Conservation (phyloP, 2,797 vertebrate species). For the Pelodytes ibericus region DNA sequence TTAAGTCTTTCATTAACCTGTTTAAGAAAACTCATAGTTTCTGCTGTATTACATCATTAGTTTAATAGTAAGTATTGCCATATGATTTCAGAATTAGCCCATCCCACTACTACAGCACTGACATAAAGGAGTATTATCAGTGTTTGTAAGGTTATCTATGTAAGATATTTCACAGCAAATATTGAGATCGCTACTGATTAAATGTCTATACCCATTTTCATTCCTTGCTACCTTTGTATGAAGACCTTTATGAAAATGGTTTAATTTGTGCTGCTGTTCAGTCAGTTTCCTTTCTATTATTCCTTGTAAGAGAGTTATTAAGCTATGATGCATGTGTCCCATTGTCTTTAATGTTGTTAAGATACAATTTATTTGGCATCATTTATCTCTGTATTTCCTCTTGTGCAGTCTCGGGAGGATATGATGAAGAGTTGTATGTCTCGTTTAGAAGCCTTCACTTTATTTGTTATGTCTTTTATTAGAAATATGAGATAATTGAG, state of each 20-base stretch:
- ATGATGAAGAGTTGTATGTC: constrained; percentile 19
- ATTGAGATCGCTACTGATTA: background rate
- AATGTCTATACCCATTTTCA: constrained; percentile 3
- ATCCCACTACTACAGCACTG: no score
- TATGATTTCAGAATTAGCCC: no score
- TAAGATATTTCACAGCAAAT: no score
- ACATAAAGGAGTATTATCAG: no score
- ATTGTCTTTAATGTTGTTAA: constrained; percentile 55
- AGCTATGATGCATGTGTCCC: constrained; percentile 54
- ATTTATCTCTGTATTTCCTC: constrained; percentile 56
- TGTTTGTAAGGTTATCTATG: no score
- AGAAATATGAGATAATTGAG: constrained; percentile 23
- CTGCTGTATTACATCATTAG: no score
- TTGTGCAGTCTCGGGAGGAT: constrained; percentile 47
- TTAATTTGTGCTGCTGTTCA: constrained; percentile 26
- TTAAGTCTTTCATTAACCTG: no score
- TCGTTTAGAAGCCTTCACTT: constrained; percentile 36
- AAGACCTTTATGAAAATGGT: constrained; percentile 31
- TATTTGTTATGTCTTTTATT: constrained; percentile 44
- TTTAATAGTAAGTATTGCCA: no score
- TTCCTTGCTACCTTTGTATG: constrained; percentile 5
- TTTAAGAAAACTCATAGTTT: no score
- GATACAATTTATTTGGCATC: constrained; percentile 61
- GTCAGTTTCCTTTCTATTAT: constrained; percentile 47
- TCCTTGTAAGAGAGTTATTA: constrained; percentile 57